Conservation (phyloP, 2,797 vertebrate genomes). For the Sphaeramia orbicularis region DNA sequence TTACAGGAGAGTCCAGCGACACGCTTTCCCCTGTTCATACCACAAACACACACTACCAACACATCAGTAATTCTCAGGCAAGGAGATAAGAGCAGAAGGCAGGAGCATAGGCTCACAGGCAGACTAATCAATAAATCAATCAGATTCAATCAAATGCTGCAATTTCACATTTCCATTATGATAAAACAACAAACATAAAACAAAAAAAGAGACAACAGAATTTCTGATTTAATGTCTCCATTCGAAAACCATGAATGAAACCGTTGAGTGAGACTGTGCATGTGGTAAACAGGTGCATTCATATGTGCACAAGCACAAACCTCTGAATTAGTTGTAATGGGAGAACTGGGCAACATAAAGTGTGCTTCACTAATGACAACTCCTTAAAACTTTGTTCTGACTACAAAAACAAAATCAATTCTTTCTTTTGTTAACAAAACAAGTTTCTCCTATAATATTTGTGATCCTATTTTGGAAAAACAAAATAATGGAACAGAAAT, state of each 20-base stretch:
- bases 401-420: slow-evolving; percentile 79
- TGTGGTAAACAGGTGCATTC: slow-evolving; percentile 29
- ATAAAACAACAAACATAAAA: slow-evolving; percentile 47
- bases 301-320: slow-evolving; percentile 28
- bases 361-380: slow-evolving; percentile 67
- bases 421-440: slow-evolving; percentile 69
- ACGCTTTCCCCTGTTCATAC: slow-evolving; percentile 31
- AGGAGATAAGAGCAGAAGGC: slow-evolving; percentile 78
- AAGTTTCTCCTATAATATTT: slow-evolving; percentile 83
- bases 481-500: slow-evolving; percentile 79
- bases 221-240: slow-evolving; percentile 51
- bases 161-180: slow-evolving; percentile 74
- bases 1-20: slow-evolving; percentile 63
- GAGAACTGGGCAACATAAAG: slow-evolving; percentile 55
- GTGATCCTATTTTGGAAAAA: slow-evolving; percentile 71
- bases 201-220: slow-evolving; percentile 34
- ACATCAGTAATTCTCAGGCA: slow-evolving; percentile 66
- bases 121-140: slow-evolving; percentile 75
- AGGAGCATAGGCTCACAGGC: slow-evolving; percentile 79
- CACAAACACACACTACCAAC: slow-evolving; percentile 53
- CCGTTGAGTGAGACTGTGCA: slow-evolving; percentile 43
- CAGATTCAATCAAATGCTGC: slow-evolving; percentile 73
- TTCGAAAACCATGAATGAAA: slow-evolving; percentile 55
- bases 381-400: slow-evolving; percentile 72
- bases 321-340: slow-evolving; percentile 63